Conservation (phyloP, 1,140 invertebrate genomes). For the Ctenoplectra terminalis region DNA sequence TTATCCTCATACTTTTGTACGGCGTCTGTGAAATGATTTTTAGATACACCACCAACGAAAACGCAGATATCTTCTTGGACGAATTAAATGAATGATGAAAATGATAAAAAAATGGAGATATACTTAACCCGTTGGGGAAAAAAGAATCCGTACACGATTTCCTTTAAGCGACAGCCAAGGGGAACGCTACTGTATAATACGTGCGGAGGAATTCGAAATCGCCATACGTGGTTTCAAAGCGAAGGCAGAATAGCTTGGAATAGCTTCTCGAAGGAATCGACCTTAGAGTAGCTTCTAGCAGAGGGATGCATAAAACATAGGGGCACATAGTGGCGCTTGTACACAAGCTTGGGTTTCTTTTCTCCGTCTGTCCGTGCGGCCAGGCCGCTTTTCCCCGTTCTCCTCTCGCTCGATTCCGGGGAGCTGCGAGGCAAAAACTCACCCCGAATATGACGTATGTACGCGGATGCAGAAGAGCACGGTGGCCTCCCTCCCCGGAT, state of each 20-base stretch:
- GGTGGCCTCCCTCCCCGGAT: constrained; percentile 37
- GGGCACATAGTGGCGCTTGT: constrained; percentile 51
- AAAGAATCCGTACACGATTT: neutral
- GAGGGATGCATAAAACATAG: constrained; percentile 67
- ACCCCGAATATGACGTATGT: constrained; percentile 68
- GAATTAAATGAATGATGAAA: no score
- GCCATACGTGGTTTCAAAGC: neutral
- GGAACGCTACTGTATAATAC: constrained; percentile 3
- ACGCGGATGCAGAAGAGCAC: constrained; percentile 60
- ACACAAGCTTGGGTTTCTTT: constrained; percentile 16
- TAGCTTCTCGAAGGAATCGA: constrained; percentile 49
- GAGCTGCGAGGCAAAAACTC: constrained; percentile 62
- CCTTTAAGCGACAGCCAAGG: neutral
- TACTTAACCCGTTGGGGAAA: no score
- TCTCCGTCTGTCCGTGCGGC: neutral
- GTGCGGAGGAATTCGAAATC: constrained; percentile 21
- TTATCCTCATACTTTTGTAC: neutral
- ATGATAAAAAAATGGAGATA: neutral
- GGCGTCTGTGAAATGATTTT: neutral
- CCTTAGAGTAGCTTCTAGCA: constrained; percentile 46
- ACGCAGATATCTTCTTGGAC: no score
- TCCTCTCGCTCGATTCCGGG: constrained; percentile 22
- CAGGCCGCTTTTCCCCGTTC: neutral
- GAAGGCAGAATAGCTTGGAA: neutral
- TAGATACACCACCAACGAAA: no score